These are phyloP conservation scores for Ferrisia virgata DNA, from an alignment of 2,888 invertebrate genomes.

Conservation along the genomic window DNA sequence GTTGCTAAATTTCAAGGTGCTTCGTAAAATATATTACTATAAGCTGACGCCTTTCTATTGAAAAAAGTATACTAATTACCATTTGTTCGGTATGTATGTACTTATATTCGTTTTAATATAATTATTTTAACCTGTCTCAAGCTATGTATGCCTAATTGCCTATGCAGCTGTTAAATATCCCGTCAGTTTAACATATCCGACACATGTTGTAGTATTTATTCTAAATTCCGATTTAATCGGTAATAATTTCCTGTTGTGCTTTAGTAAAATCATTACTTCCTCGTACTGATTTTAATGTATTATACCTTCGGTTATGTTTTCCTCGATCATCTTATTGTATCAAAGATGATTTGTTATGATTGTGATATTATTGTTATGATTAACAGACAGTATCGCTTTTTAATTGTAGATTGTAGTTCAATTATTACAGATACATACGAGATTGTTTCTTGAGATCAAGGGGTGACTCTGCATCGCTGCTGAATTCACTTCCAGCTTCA, in stretches of 20 bases:
- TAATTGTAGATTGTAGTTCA: too few species aligned
- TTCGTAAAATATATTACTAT: slow-evolving; percentile 26
- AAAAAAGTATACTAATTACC: slow-evolving; percentile 16
- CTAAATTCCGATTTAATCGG: not conserved
- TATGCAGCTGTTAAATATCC: not conserved
- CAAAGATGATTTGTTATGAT: too few species aligned
- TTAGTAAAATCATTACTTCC: not conserved
- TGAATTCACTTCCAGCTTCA: slow-evolving; percentile 15
- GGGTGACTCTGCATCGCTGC: slow-evolving; percentile 28
- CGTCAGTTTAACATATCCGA: not conserved
- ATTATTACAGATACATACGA: not conserved
- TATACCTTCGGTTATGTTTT: too few species aligned
- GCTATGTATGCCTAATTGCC: too few species aligned
- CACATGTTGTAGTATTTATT: too few species aligned
- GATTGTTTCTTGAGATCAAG: slow-evolving; percentile 41
- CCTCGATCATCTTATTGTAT: too few species aligned
- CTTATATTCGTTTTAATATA: not conserved
- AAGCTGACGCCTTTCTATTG: slow-evolving; percentile 16
- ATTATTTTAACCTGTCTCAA: too few species aligned
- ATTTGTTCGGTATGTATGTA: not conserved
- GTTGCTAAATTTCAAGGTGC: slow-evolving; percentile 24
- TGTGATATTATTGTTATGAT: too few species aligned
- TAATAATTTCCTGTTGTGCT: not conserved
- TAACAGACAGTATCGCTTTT: too few species aligned
- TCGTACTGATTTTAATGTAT: not conserved